Evolutionary conservation across 2,113 vertebrate species (phyloP).

Genomic region (Nothobranchius kuhntae): DNA sequence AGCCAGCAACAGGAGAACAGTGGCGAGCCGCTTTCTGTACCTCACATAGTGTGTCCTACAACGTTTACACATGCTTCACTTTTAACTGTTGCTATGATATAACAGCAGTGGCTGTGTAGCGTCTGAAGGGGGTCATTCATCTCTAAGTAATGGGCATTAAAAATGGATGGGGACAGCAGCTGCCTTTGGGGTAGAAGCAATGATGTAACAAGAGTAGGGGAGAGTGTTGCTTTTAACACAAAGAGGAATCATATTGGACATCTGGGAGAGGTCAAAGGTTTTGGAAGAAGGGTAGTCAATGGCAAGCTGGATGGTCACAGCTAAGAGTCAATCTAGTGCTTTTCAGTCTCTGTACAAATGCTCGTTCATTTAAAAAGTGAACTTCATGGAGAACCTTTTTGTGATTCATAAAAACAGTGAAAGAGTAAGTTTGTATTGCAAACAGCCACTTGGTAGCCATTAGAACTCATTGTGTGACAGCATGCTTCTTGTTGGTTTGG

Average conservation of each 20-base stretch:
- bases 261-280: slow-evolving; percentile 68
- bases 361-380: neutral
- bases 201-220: slow-evolving; percentile 68
- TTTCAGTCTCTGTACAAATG: neutral
- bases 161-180: slow-evolving; percentile 68
- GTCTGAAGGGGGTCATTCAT: slow-evolving; percentile 50
- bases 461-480: neutral
- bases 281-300: slow-evolving; percentile 17
- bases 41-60: slow-evolving; percentile 1
- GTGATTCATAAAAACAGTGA: neutral
- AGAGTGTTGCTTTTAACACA: slow-evolving; percentile 41
- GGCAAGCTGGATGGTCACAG: neutral
- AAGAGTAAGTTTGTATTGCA: neutral
- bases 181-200: slow-evolving; percentile 52
- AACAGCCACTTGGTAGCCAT: neutral
- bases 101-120: slow-evolving; percentile 22
- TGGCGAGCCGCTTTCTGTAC: too few species aligned
- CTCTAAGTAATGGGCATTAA: slow-evolving; percentile 60
- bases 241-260: slow-evolving; percentile 47
- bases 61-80: slow-evolving; percentile 16
- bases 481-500: neutral
- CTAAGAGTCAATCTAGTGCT: neutral
- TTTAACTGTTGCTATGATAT: slow-evolving; percentile 20
- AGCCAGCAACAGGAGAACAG: neutral
- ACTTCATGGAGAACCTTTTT: too few species aligned